phyloP scores from a whole-genome alignment of 2,888 invertebrate genomes.

The Odontothrips loti region DNA sequence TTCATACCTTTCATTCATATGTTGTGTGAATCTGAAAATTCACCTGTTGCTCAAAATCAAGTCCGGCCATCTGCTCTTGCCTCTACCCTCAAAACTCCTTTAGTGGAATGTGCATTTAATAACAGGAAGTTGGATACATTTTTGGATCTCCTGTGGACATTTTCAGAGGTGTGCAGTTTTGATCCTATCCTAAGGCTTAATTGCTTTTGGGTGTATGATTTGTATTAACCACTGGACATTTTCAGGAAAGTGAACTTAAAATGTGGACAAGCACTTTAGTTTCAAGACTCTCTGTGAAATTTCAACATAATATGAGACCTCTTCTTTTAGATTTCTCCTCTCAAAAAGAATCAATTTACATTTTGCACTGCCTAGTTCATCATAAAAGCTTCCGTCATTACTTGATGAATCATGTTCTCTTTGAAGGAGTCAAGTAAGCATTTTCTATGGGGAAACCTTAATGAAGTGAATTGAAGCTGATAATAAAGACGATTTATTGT shows the following conservation, averaged over 20 bases:
- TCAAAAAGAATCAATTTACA: neutral
- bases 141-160: conserved; percentile 63
- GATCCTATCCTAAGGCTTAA: conserved; percentile 15
- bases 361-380: neutral
- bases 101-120: conserved; percentile 36
- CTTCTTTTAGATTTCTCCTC: neutral
- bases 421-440: neutral
- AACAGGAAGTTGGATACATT: conserved; percentile 42
- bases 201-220: neutral
- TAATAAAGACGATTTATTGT: neutral
- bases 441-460: neutral
- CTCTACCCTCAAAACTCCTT: conserved; percentile 35
- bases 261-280: neutral
- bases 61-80: conserved; percentile 3
- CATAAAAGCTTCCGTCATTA: neutral
- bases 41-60: neutral
- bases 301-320: conserved; percentile 13
- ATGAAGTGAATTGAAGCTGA: no score
- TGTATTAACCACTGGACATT: neutral
- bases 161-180: conserved; percentile 52
- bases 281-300: neutral
- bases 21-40: conserved; percentile 38
- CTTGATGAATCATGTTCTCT: neutral
- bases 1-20: conserved; percentile 55
- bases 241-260: neutral